Conservation (phyloP, 92 coral and sea anemone genomes). For the Siderastrea siderea region DNA sequence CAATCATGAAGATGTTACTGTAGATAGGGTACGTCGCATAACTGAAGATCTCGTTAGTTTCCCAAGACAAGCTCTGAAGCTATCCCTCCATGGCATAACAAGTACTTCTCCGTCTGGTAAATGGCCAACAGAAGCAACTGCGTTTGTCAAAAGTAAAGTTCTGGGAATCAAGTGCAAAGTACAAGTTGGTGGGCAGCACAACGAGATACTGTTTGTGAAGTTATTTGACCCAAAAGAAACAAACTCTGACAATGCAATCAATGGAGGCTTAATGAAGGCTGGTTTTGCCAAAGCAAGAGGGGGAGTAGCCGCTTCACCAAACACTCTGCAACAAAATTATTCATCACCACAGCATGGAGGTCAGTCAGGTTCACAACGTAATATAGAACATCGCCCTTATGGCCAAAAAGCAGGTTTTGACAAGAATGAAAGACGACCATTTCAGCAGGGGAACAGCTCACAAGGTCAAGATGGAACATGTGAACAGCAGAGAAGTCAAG, state of each 20-base stretch:
- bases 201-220: slow-evolving; percentile 47
- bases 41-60: slow-evolving; percentile 68
- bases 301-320: not conserved
- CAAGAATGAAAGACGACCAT: not conserved
- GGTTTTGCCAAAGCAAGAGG: slow-evolving; percentile 33
- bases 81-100: slow-evolving; percentile 69
- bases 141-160: slow-evolving; percentile 65
- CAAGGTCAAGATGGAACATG: not conserved
- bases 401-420: not conserved
- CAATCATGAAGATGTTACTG: slow-evolving; percentile 85
- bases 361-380: not conserved
- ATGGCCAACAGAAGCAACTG: slow-evolving; percentile 76
- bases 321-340: not conserved
- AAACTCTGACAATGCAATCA: slow-evolving; percentile 10
- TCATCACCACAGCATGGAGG: not conserved
- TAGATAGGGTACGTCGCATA: slow-evolving; percentile 77
- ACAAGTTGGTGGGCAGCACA: slow-evolving; percentile 41
- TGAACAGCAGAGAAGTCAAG: not conserved
- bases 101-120: slow-evolving; percentile 52
- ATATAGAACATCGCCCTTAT: not conserved
- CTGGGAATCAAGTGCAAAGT: slow-evolving; percentile 70
- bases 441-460: not conserved
- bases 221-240: slow-evolving; percentile 29
- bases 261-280: slow-evolving; percentile 16
- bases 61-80: slow-evolving; percentile 88